Evolutionary conservation across 2,797 vertebrate genomes (phyloP).

Genomic region (Coccyzus lansbergi): DNA sequence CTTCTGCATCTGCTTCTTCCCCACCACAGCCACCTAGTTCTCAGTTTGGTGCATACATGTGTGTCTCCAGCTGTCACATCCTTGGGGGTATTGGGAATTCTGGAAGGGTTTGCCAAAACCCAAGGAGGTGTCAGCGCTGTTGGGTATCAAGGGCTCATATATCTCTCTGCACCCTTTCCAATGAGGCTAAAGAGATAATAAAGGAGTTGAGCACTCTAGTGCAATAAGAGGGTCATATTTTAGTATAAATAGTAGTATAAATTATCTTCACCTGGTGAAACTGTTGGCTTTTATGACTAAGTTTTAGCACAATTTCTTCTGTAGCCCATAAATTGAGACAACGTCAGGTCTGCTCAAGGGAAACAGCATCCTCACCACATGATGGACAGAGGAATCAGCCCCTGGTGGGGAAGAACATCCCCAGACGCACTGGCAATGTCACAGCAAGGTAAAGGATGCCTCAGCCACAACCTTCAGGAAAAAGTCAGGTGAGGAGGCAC

Average conservation of each 20-base stretch:
- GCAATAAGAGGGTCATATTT: background rate
- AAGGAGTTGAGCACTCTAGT: background rate
- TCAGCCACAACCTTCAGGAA: background rate
- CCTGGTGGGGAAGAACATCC: background rate
- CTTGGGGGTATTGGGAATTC: fast-evolving
- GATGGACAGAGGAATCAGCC: background rate
- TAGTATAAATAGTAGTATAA: background rate
- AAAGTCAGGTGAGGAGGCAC: background rate
- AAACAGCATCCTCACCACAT: fast-evolving
- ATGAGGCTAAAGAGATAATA: background rate
- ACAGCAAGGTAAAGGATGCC: background rate
- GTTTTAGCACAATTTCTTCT: background rate
- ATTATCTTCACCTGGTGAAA: background rate
- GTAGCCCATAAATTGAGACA: background rate
- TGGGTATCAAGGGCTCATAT: background rate
- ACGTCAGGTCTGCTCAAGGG: background rate
- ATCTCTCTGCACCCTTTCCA: background rate
- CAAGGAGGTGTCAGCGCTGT: background rate
- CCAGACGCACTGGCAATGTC: fast-evolving
- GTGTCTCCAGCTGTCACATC: background rate
- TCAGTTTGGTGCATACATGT: background rate
- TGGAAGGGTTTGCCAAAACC: background rate
- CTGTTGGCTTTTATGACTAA: background rate
- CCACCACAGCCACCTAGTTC: background rate
- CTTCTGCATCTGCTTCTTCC: background rate